Evolutionary conservation across 2,113 vertebrate genomes (phyloP).

Genomic region (Ameiurus melas): DNA sequence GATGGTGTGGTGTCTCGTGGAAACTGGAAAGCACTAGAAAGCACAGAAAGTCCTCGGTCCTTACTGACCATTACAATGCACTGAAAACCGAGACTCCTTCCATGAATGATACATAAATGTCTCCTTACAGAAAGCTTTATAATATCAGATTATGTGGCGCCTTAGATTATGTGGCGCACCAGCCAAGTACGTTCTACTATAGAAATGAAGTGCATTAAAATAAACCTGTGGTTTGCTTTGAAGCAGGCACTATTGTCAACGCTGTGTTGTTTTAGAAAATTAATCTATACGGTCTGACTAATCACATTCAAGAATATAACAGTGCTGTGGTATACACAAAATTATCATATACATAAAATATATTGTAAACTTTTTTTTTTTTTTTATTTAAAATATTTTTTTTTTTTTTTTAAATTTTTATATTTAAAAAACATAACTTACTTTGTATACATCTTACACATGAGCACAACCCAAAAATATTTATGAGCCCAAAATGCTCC

Average conservation of each 20-base stretch:
- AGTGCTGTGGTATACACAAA: neutral
- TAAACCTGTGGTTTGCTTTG: neutral
- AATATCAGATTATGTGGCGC: neutral
- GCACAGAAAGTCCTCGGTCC: neutral
- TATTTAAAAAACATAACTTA: too few species aligned
- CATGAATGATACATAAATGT: neutral
- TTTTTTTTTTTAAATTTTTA: too few species aligned
- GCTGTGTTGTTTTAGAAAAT: neutral
- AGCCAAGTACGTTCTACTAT: neutral
- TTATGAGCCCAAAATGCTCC: conserved; percentile 17
- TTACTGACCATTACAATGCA: neutral
- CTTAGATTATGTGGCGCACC: neutral
- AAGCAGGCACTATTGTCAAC: neutral
- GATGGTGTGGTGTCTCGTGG: neutral
- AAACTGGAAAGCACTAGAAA: neutral
- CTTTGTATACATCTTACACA: neutral
- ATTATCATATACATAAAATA: neutral
- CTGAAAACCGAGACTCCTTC: neutral
- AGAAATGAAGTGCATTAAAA: neutral
- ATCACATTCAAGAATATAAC: neutral
- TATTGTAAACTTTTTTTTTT: too few species aligned
- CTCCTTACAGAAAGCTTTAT: neutral
- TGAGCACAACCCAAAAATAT: conserved; percentile 1
- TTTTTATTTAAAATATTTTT: too few species aligned
- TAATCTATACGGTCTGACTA: neutral